Conservation (phyloP, 2,797 vertebrate genomes). For the Austrolebias charrua region DNA sequence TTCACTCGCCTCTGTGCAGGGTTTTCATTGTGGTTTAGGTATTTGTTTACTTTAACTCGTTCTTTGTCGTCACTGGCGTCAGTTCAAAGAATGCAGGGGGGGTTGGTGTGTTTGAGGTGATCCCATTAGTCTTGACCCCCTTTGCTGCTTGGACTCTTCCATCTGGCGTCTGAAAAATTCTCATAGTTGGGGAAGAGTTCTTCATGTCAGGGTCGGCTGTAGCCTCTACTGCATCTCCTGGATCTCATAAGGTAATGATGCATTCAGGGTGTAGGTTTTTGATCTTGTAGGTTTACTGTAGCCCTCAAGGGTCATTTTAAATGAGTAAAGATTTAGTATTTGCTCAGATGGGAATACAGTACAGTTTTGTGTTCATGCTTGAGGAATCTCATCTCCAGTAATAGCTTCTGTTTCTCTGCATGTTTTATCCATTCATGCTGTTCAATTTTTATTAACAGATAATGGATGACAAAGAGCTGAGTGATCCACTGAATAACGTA, state of each 20-base stretch:
- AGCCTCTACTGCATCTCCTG: constrained; percentile 81
- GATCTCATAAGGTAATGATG: constrained; percentile 85
- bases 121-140: constrained; percentile 24
- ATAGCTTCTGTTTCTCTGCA: neutral
- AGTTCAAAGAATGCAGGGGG: constrained; percentile 1
- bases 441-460: constrained; percentile 49
- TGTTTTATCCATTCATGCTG: constrained; percentile 5
- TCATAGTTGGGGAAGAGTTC: constrained; percentile 87
- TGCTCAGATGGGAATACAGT: constrained; percentile 33
- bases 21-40: constrained; percentile 12
- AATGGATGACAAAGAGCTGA: constrained; percentile 79
- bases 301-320: constrained; percentile 5
- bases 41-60: neutral
- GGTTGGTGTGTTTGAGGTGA: constrained; percentile 3
- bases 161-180: constrained; percentile 85
- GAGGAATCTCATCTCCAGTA: constrained; percentile 2
- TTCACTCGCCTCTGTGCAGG: neutral
- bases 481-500: constrained; percentile 75
- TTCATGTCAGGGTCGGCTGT: constrained; percentile 85
- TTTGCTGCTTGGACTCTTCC: constrained; percentile 69
- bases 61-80: constrained; percentile 6
- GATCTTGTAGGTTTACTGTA: constrained; percentile 12
- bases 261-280: constrained; percentile 16
- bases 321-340: constrained; percentile 13
- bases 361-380: constrained; percentile 48